Base-by-base conservation (phyloP, 2,888 invertebrate genomes). In the Piscicola geometra region DNA sequence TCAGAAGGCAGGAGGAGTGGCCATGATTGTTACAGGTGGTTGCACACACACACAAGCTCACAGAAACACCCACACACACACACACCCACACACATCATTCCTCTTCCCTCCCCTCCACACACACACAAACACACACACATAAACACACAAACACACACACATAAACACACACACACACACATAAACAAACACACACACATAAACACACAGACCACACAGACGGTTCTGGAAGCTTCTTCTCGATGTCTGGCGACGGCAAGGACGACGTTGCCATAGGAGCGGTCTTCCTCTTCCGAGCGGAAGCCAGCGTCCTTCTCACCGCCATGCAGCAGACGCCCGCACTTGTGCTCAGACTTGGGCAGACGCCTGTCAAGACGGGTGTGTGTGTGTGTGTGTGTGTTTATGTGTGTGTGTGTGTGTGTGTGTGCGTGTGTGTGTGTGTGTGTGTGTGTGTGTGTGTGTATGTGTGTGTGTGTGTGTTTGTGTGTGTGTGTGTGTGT, bases 231-330 rank as follows among this genome's bases (percentile, higher is more conserved):
- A 67, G 30, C 35, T 75, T 66, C 30, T 68, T 75, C 36, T 68
- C 75, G 28, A 75, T 68, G 75, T 75, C 75, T 41, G 75, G 94
- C 0, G 96, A 97, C 86, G 94, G 93, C 0, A 91, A 92, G 80
- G 80, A 82, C 36, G 92, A 94, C 84, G 91, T 96, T 9, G 89
- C 87, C 79, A 94, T 96, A 82, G 94, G 95, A 0, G 89, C 93
- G n/a, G 92, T 94, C 12, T 96, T 96, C 84, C 88, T 96, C 75
- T 96, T 93, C 84, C 88, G 89, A 5, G 87, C 89, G 77, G 94
- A 95, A 66, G 78, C 75, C 5, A 85, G 87, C 21, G 88, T 89
- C 79, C 86, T 95, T n/a, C 84, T 89, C 0, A 86, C 89, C 25
- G 88, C 90, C 0, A 83, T 91, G 78, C 82, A 86, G 3, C 85